Evolutionary conservation across 92 coral and sea anemone genomes (phyloP).

Genomic region (Zoanthus solanderi): DNA sequence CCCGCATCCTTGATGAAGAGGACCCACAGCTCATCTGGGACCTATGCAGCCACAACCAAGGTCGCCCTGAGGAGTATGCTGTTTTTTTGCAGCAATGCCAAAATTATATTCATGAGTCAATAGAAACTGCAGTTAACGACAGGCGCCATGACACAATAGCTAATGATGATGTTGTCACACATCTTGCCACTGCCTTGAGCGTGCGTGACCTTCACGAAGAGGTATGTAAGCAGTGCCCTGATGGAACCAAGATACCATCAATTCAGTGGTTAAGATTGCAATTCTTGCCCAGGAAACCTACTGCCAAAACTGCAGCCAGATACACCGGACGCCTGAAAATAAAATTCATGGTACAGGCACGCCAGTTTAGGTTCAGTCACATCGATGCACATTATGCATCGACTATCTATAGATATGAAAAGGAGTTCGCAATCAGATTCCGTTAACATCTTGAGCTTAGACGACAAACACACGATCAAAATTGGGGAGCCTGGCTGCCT

Average conservation of each 20-base stretch:
- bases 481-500: slow-evolving; percentile 37
- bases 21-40: slow-evolving; percentile 58
- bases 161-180: slow-evolving; percentile 35
- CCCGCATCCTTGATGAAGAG: slow-evolving; percentile 55
- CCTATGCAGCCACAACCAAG: slow-evolving; percentile 29
- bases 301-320: slow-evolving; percentile 50
- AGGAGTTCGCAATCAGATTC: slow-evolving; percentile 55
- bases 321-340: slow-evolving; percentile 27
- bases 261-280: slow-evolving; percentile 64
- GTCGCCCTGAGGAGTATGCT: slow-evolving; percentile 42
- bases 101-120: slow-evolving; percentile 20
- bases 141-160: slow-evolving; percentile 49
- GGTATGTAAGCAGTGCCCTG: slow-evolving; percentile 44
- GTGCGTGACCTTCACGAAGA: slow-evolving; percentile 55
- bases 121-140: slow-evolving; percentile 62
- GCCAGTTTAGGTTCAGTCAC: not conserved
- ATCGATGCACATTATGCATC: slow-evolving; percentile 51
- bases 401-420: slow-evolving; percentile 42
- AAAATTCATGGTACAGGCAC: slow-evolving; percentile 17
- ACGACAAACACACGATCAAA: slow-evolving; percentile 45
- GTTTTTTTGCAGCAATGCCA: slow-evolving; percentile 52
- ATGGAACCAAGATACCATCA: slow-evolving; percentile 55
- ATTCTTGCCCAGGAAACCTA: slow-evolving; percentile 64
- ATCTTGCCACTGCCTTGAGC: slow-evolving; percentile 68
- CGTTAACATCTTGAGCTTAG: slow-evolving; percentile 24